Evolutionary conservation across 2,113 vertebrate genomes (phyloP), one percentile per base, ranked within the genome.

Genomic region (Haemorhous mexicanus): DNA sequence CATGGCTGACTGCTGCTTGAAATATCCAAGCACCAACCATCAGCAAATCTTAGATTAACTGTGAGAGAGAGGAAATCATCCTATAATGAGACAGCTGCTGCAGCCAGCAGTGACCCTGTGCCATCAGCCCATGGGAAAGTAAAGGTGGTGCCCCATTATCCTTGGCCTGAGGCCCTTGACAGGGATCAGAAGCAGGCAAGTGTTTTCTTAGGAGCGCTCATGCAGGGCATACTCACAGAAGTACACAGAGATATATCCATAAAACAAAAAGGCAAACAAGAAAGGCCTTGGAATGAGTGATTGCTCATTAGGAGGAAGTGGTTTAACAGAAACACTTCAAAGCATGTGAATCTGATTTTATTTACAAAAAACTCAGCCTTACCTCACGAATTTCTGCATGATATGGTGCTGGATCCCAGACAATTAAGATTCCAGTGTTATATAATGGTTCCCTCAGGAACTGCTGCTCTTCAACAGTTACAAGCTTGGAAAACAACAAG

Each of bases 401-500:
- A 90, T 98, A 98, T 1, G 98, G 78, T 64, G 98, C 96, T 23
- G 98, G 98, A 96, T 98, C 98, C 98, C 98, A 98, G 68, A 98
- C 91, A 70, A 98, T 96, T 66, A 98, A 96, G 92, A 97, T 96
- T 78, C 98, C 98, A 91, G 97, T 96, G 50, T 93, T 98, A 86
- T 98, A 98, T 3, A 98, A 83, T 5, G 92, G 64, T 33, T 98
- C 92, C 35, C 39, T 92, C 68, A 98, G 89, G 95, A 98, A 98
- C 41, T 88, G 95, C 49, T 92, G 81, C 67, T 91, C 59, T 43
- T 97, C 94, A 27, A 96, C 97, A 69, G 97, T 97, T 22, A 98
- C 58, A 69, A 98, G 78, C 98, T 98, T 89, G 50, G 90, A 91
- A 13, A 78, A 87, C 58, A 96, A 91, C 84, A 94, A 89, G 23